Evolutionary conservation across 2,797 vertebrate species (phyloP).

Genomic region (Lepilemur ruficaudatus): DNA sequence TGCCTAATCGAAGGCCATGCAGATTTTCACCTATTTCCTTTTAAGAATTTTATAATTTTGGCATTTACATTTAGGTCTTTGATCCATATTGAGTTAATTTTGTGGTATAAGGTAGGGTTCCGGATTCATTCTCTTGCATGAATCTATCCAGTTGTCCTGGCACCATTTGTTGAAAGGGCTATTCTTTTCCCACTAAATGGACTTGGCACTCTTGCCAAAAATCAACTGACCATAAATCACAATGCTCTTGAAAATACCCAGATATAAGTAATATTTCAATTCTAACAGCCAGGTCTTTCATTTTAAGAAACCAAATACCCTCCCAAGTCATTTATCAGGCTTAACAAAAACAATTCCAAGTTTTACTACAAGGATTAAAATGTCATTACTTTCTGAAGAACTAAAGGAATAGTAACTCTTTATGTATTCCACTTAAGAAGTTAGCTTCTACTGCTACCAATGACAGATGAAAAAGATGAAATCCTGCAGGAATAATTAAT

Average conservation of each 20-base stretch:
- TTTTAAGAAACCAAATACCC: slow-evolving; percentile 37
- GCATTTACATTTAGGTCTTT: slow-evolving; percentile 25
- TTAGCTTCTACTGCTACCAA: not conserved
- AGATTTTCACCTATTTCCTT: slow-evolving; percentile 30
- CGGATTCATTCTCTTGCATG: not conserved
- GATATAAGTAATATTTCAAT: not conserved
- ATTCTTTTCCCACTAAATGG: not conserved
- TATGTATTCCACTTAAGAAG: slow-evolving; percentile 1
- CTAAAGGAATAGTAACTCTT: slow-evolving; percentile 27
- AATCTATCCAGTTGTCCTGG: not conserved
- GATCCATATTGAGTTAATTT: not conserved
- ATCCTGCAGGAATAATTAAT: slow-evolving; percentile 36
- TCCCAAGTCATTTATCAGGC: slow-evolving; percentile 27
- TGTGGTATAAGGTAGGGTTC: not conserved
- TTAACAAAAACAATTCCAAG: slow-evolving; percentile 7
- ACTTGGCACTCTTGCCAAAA: not conserved
- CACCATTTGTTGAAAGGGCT: not conserved
- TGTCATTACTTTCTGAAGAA: slow-evolving; percentile 34
- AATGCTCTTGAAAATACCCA: not conserved
- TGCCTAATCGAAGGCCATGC: not conserved
- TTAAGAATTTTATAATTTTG: slow-evolving; percentile 42
- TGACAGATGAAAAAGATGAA: slow-evolving; percentile 31
- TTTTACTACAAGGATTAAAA: slow-evolving; percentile 32
- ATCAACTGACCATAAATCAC: not conserved
- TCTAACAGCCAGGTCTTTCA: not conserved